Evolutionary conservation across 2,888 invertebrate species (phyloP).

Genomic region (Ellobium chinense): DNA sequence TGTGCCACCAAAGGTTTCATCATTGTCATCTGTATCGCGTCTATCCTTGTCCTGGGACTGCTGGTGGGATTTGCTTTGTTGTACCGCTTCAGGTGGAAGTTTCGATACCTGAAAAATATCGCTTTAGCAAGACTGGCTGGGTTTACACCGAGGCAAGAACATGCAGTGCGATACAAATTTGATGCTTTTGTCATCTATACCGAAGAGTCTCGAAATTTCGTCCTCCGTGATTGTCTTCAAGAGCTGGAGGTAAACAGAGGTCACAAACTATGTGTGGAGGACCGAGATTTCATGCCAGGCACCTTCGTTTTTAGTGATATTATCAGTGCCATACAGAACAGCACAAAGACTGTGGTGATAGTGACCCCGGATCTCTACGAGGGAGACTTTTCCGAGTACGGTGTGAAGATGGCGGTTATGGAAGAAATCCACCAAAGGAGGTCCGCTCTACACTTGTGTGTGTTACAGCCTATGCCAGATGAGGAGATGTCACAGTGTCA

Average conservation of each 20-base stretch:
- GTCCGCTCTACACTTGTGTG: conserved; percentile 10
- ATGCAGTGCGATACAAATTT: neutral
- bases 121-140: neutral
- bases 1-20: neutral
- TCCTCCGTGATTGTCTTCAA: neutral
- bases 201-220: neutral
- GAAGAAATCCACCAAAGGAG: conserved; percentile 1
- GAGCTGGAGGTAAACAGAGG: conserved; percentile 10
- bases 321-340: conserved; percentile 13
- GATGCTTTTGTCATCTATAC: conserved; percentile 21
- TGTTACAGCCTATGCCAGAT: conserved; percentile 13
- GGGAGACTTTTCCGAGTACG: conserved; percentile 20
- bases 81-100: neutral
- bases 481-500: neutral
- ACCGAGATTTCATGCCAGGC: conserved; percentile 28
- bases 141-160: neutral
- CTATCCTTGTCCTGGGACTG: neutral
- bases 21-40: neutral
- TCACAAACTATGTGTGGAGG: conserved; percentile 6
- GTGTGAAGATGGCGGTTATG: conserved; percentile 35
- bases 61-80: neutral
- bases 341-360: conserved; percentile 16
- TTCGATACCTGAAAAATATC: neutral
- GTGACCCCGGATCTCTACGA: conserved; percentile 16
- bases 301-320: neutral